phyloP scores from a whole-genome alignment of 2,888 invertebrate genomes.

The Fragum fragum region DNA sequence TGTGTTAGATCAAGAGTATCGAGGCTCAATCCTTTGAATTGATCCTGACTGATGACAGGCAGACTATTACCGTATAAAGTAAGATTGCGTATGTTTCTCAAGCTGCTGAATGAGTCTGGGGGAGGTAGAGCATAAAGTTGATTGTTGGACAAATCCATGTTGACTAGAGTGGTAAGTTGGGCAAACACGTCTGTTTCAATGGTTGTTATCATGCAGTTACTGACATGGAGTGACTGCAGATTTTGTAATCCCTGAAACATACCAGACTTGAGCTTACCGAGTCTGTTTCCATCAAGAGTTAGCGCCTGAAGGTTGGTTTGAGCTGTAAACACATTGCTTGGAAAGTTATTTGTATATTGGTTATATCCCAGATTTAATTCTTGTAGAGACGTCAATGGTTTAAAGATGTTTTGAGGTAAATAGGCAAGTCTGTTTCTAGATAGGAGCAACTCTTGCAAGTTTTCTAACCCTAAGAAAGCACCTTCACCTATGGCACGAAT shows the following conservation, averaged over 20 bases:
- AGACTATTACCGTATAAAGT: constrained; percentile 75
- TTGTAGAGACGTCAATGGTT: constrained; percentile 64
- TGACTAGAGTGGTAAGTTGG: constrained; percentile 60
- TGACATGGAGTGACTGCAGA: constrained; percentile 67
- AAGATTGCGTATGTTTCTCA: constrained; percentile 68
- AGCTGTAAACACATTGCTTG: constrained; percentile 66
- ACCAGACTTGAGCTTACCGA: constrained; percentile 66
- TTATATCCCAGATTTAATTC: constrained; percentile 75
- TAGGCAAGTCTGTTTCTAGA: constrained; percentile 73
- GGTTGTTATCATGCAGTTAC: constrained; percentile 70
- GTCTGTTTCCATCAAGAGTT: constrained; percentile 72
- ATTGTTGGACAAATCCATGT: constrained; percentile 77
- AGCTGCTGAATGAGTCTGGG: constrained; percentile 62
- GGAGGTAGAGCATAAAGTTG: constrained; percentile 68
- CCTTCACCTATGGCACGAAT: constrained; percentile 64
- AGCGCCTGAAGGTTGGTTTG: constrained; percentile 68
- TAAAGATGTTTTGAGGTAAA: constrained; percentile 61
- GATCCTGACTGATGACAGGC: constrained; percentile 58
- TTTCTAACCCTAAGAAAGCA: constrained; percentile 69
- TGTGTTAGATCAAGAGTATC: constrained; percentile 73
- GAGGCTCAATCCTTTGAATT: constrained; percentile 75
- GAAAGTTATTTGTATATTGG: constrained; percentile 59
- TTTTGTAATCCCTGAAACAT: constrained; percentile 73
- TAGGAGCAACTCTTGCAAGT: constrained; percentile 71
- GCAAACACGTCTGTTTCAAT: constrained; percentile 74